Conservation (phyloP, 1,140 invertebrate species). For the Idris sp. region DNA sequence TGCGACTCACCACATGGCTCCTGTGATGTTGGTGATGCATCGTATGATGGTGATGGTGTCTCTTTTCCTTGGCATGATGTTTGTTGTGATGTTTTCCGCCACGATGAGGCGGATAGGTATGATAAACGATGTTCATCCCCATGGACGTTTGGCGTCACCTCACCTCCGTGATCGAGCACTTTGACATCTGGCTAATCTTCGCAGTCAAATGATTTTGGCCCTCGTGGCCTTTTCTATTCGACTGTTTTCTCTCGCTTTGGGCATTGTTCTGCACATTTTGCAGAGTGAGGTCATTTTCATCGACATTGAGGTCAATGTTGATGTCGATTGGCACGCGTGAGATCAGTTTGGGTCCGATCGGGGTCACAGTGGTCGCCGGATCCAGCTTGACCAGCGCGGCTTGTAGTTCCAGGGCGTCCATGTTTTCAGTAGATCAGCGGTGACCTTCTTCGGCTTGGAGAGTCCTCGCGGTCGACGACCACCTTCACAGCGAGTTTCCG, state of each 20-base stretch:
- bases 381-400: constrained; percentile 75
- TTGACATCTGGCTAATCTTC: constrained; percentile 55
- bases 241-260: constrained; percentile 37
- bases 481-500: constrained; percentile 49
- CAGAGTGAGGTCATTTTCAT: constrained; percentile 68
- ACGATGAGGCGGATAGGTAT: constrained; percentile 75
- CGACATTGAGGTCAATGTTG: constrained; percentile 65
- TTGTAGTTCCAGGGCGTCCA: constrained; percentile 75
- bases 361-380: constrained; percentile 75
- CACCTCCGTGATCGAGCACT: constrained; percentile 72
- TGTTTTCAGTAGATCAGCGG: constrained; percentile 47
- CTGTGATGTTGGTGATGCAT: constrained; percentile 75
- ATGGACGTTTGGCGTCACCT: constrained; percentile 77
- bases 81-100: constrained; percentile 73
- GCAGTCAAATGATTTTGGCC: constrained; percentile 44
- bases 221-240: constrained; percentile 19
- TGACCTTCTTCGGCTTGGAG: constrained; percentile 18
- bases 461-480: constrained; percentile 44
- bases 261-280: constrained; percentile 61
- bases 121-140: constrained; percentile 73
- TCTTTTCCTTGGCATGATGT: constrained; percentile 73
- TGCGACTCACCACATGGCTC: constrained; percentile 73
- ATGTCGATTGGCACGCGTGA: constrained; percentile 68
- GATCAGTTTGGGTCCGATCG: constrained; percentile 70
- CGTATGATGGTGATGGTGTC: constrained; percentile 74